Percentiles rank a stretch among this genome's conserved stretches.
These are phyloP conservation scores for Cebidichthys violaceus DNA, from an alignment of 2,113 vertebrate genomes.

Conservation along the genomic window DNA sequence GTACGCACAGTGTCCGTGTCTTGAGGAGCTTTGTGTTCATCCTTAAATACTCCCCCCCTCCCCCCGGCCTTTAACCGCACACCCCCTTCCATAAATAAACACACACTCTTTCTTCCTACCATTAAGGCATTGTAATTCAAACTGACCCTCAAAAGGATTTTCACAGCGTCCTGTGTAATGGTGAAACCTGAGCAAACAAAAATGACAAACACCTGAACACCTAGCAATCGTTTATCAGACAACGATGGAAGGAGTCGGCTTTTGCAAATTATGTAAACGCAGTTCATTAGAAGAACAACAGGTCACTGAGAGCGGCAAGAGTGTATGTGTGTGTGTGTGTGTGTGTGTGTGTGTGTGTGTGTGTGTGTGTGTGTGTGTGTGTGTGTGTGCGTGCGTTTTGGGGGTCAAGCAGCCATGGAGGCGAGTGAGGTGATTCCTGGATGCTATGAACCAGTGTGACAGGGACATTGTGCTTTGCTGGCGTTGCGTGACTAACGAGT, in stretches of 20 bases:
- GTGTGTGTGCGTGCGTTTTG: background rate
- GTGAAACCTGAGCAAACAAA: background rate
- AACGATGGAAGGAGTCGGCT: background rate
- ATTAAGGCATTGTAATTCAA: conserved; percentile 20
- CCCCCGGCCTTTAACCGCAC: background rate
- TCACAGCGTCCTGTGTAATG: background rate
- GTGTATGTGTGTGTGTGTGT: conserved; percentile 9
- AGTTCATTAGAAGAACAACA: conserved; percentile 60
- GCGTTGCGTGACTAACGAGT: conserved; percentile 79
- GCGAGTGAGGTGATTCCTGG: conserved; percentile 43
- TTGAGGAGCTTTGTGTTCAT: conserved; percentile 60
- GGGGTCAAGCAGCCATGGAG: conserved; percentile 18
- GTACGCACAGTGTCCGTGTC: conserved; percentile 29
- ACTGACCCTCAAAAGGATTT: background rate
- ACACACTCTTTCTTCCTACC: conserved; percentile 38
- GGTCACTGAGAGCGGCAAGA: conserved; percentile 24
- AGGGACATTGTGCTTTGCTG: conserved; percentile 75
- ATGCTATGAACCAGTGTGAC: conserved; percentile 70
- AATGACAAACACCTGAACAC: background rate
- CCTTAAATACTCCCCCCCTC: conserved; percentile 20
- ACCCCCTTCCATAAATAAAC: conserved; percentile 20
- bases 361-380: conserved; percentile 3
- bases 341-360: conserved; percentile 1
- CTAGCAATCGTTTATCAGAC: background rate
- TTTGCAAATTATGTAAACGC: conserved; percentile 3